Evolutionary conservation across 2,797 vertebrate species (phyloP), one percentile per base, ranked within the genome.

Genomic region (Tympanoctomys barrerae): DNA sequence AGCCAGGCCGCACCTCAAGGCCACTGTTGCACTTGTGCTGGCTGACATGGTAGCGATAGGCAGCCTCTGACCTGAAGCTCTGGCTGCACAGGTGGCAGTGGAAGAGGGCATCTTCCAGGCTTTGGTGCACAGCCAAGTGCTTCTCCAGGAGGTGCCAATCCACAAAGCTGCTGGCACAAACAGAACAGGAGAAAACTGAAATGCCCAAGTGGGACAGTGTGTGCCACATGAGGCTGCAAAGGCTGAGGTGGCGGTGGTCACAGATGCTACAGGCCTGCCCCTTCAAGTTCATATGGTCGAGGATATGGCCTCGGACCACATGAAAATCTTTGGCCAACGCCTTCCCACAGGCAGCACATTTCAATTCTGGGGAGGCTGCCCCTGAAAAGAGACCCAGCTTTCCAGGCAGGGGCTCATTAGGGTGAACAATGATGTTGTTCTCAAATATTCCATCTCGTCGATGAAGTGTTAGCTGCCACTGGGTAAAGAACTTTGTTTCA

Each of bases 211-310:
- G 99, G 31, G 99, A 98, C 57, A 99, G 99, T 1, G 98, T 75
- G 97, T 99, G 99, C 99, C 99, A 99, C 98, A 99, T 98, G 92
- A 99, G 98, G 96, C 99, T 98, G 98, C 99, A 99, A 49, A 99
- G 97, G 31, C 99, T 99, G 81, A 98, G 98, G 97, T 99, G 99
- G 28, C 99, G 97, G 94, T 99, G 99, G 96, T 99, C 99, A 13
- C 99, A 99, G 88, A 99, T 96, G 0, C 98, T 98, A 31, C 99
- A 99, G 52, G 98, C 99, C 87, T 99, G 98, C 94, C 99, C 99
- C 97, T 99, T 99, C 87, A 98, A 39, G 97, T 99, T 99, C 66
- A 99, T 98, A 6, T 99, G 99, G 95, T 98, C 98, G 88, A 99
- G 98, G 82, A 99, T 97, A 97, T 99, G 99, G 92, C 98, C 99